phyloP scores from a whole-genome alignment of 1,140 invertebrate species.

The Holotrichia oblita region DNA sequence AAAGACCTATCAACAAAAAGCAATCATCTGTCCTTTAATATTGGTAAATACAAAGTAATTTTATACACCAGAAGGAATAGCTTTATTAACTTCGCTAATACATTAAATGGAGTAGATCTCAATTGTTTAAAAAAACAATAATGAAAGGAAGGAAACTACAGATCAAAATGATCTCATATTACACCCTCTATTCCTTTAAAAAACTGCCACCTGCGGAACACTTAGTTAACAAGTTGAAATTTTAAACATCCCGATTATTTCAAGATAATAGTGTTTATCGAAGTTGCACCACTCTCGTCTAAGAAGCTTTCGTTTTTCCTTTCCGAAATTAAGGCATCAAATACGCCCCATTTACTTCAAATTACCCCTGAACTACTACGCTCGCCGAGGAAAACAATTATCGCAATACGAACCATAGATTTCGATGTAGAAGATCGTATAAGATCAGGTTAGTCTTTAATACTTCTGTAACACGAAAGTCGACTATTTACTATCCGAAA shows the following conservation, averaged over 20 bases:
- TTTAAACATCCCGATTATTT: neutral
- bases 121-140: too few relatives aligned
- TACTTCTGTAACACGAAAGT: slow-evolving; percentile 35
- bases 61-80: too few relatives aligned
- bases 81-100: too few relatives aligned
- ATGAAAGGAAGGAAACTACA: too few relatives aligned
- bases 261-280: neutral
- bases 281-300: neutral
- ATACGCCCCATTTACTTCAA: slow-evolving; percentile 20
- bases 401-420: slow-evolving; percentile 36
- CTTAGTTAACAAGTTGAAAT: neutral
- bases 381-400: slow-evolving; percentile 24
- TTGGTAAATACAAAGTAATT: too few relatives aligned
- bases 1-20: too few relatives aligned
- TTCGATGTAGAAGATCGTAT: neutral
- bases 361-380: neutral
- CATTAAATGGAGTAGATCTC: too few relatives aligned
- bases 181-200: neutral
- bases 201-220: neutral
- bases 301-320: slow-evolving; percentile 10
- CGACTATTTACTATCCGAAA: slow-evolving; percentile 35
- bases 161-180: too few relatives aligned
- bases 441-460: slow-evolving; percentile 35
- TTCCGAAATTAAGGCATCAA: slow-evolving; percentile 19
- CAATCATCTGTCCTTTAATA: too few relatives aligned